Base-by-base conservation (phyloP, 2,797 vertebrate genomes). In the Notamacropus eugenii region DNA sequence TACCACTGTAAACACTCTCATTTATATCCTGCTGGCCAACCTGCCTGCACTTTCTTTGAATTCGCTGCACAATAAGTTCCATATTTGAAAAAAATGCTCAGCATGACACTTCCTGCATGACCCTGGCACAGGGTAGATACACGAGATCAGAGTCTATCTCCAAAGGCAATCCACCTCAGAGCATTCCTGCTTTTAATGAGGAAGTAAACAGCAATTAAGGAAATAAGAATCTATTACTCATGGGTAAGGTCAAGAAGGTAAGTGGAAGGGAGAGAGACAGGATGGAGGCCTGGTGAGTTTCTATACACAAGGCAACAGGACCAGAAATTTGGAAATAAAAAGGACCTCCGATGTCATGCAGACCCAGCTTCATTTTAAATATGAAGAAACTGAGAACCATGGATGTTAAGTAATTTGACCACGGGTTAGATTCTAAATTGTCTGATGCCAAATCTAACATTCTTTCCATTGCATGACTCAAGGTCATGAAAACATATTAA, bases 121-220 rank as follows among this genome's bases (percentile, higher is more conserved):
- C 90, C 95, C 58, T 96, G 95, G 93, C 82, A 93, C 28, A 4
- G 57, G 95, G 93, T 22, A 82, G 67, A 82, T 62, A 57, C 96
- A 96, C 50, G 9, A 97, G 95, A 93, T 57, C 90, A 92, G 95
- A 95, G 96, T 95, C 96, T 94, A 50, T 50, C 9, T 24, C 74
- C 74, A 87, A 50, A 24, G 27, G 24, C 40, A 94, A 93, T 91
- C 94, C 91, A 40, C 74, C n/a, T 93, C 54, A 94, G 95, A 97
- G 96, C 96, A 95, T 55, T 97, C 96, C 97, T 95, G 97, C 94
- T 92, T 55, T 13, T 52, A 56, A 91, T n/a, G 92, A 97, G 95
- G 95, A 97, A 95, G 96, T 90, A 52, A 95, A 93, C 87, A 92
- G 92, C 54, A 92, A 92, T 91, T 57, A 62, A 24, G 74, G 82